phyloP scores from a whole-genome alignment of 1,140 invertebrate genomes.

The Ceratosolen solmsi region DNA sequence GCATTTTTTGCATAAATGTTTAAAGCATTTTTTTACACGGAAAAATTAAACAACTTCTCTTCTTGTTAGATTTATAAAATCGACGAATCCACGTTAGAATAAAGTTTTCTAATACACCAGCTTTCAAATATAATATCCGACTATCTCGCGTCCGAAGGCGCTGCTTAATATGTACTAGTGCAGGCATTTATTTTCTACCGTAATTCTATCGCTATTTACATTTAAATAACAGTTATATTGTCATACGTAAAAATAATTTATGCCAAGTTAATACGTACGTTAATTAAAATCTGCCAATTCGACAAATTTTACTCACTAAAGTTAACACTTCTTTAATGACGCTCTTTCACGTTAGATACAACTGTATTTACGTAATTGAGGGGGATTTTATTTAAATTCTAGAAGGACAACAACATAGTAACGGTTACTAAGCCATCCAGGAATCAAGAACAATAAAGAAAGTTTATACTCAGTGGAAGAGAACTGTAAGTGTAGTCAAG shows the following conservation, averaged over 20 bases:
- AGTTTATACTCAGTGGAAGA: conserved; percentile 8
- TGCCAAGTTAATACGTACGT: neutral
- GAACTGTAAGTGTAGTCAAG: conserved; percentile 7
- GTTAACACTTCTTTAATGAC: neutral
- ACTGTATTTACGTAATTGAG: neutral
- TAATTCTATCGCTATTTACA: neutral
- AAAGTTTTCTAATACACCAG: neutral
- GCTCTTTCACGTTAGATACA: neutral
- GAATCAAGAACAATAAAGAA: conserved; percentile 6
- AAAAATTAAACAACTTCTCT: neutral
- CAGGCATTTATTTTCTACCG: too few species aligned
- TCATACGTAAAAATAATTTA: neutral
- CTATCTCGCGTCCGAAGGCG: too few species aligned
- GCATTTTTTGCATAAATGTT: neutral
- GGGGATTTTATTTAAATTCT: neutral
- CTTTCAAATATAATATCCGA: too few species aligned
- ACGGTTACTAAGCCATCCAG: neutral
- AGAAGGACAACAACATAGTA: neutral
- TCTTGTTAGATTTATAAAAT: neutral
- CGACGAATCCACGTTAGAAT: neutral
- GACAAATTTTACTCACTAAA: neutral
- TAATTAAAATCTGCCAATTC: neutral
- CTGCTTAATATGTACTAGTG: too few species aligned
- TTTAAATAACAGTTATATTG: neutral
- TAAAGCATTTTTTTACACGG: neutral